These are phyloP conservation scores for Habrosyne pyritoides DNA, from an alignment of 2,888 invertebrate genomes.

Conservation along the genomic window DNA sequence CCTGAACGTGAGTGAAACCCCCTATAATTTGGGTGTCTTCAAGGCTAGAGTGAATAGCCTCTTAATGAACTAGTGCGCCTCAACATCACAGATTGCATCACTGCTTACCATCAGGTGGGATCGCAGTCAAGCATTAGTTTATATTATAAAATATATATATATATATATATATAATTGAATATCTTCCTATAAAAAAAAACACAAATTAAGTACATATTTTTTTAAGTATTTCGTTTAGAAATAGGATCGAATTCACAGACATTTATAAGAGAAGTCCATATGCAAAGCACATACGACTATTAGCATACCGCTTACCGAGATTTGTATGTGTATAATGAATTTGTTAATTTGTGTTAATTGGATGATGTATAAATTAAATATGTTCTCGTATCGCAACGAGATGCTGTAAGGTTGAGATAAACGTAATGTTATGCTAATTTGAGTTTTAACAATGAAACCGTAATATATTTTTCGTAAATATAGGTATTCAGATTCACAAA, in stretches of 20 bases:
- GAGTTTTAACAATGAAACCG: not conserved
- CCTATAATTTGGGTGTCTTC: too few species aligned
- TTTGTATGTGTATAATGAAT: constrained; percentile 16
- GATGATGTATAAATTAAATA: constrained; percentile 15
- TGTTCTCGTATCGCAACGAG: constrained; percentile 15
- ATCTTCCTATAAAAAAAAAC: too few species aligned
- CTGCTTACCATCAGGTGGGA: too few species aligned
- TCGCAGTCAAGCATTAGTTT: too few species aligned
- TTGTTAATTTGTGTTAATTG: constrained; percentile 32
- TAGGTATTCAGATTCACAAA: not conserved
- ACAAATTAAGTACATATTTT: too few species aligned
- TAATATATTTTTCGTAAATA: not conserved
- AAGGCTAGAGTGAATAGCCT: too few species aligned
- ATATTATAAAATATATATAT: too few species aligned
- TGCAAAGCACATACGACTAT: not conserved
- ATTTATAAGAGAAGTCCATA: not conserved
- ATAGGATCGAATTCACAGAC: not conserved
- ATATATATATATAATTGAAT: too few species aligned
- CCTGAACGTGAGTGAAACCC: too few species aligned
- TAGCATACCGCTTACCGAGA: constrained; percentile 14
- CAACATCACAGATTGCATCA: too few species aligned
- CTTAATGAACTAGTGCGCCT: too few species aligned
- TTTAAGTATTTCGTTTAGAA: not conserved
- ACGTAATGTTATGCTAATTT: not conserved
- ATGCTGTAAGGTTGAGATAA: constrained; percentile 18